Base-by-base conservation (phyloP, 2,888 invertebrate genomes). In the Archips xylosteana region DNA sequence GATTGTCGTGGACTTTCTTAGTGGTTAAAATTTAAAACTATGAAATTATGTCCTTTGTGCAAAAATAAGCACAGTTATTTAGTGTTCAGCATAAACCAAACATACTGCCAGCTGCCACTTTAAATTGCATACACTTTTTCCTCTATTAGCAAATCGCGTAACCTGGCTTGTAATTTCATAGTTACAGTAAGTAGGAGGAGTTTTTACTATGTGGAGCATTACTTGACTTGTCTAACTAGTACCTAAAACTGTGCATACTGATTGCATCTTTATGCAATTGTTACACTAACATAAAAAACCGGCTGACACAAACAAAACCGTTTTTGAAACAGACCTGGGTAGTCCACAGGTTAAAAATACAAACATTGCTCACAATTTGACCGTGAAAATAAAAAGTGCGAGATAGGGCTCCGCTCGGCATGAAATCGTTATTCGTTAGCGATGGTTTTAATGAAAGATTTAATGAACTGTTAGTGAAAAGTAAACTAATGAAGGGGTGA, bases 181-280 rank as follows among this genome's bases (percentile, higher is more conserved):
- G 72, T 72, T 63, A 68, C 57, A 62, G 42, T 66, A 15, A 67
- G 59, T 60, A 54, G 70, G 63, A 51, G 69, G 70, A 70, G 64
- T 54, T 45, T 32, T n/a, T 59, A 49, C 10, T 70, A 63, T 70
- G 23, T 74, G 64, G 70, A 74, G 70, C 70, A 65, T 74, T 74
- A 74, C 57, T 39, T 6, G 54, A 65, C 74, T 42, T 15, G 71
- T 49, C 66, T 59, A 61, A 57, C 74, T 3, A 62, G 68, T 74
- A 74, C 60, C 69, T 75, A 64, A 65, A 57, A 65, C 59, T 72
- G 64, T 75, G 59, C 57, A 47, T 71, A 42, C 69, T 15, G 71
- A 74, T 74, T 76, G 69, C 66, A 71, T 75, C 69, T 76, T 76
- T 71, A 76, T 75, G 75, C 69, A 76, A 75, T 68, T 66, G 47